Base-by-base conservation (phyloP, 2,797 vertebrate genomes). In the Loriculus beryllinus region DNA sequence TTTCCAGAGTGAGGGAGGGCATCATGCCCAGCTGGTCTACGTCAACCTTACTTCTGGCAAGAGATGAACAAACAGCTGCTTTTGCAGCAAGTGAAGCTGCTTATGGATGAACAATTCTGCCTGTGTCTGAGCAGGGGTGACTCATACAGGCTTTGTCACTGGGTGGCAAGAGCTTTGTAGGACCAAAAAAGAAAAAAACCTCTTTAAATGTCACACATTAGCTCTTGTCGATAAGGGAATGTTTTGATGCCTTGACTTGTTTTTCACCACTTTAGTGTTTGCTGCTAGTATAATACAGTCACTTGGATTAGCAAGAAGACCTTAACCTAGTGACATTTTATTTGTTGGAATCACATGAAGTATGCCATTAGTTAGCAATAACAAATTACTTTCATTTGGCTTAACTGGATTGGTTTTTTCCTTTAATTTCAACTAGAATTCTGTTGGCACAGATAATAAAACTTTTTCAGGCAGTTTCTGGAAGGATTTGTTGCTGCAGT, bases 11-110 rank as follows among this genome's bases (percentile, higher is more conserved):
- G 82, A 94, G 89, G 92, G 91, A 95, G 92, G 94, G 92, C 93
- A 71, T 91, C 86, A 56, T 96, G 95, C 94, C 93, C 97, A 97
- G 93, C 91, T 96, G 96, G 91, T 95, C 86, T 84, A 93, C 90
- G 80, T 96, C 96, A 96, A 65, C 91, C 83, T 97, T 88, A 95
- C 95, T 96, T 96, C 95, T 97, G 96, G 96, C 96, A 91, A 82
- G 76, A 89, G 92, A 95, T 87, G 95, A 96, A 75, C 95, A 93
- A 96, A 93, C 96, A 97, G 97, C 95, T 97, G 97, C 94, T 97
- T 96, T 96, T 97, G 96, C 90, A 92, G 95, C 94, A 88, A 94
- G 89, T 82, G 91, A 95, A 95, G 94, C 93, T 95, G 94, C 90
- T 96, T 96, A 76, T 95, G 76, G 95, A 89, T 94, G 95, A 97